phyloP scores from a whole-genome alignment of 2,888 invertebrate species.

The Tetramorium bicarinatum region DNA sequence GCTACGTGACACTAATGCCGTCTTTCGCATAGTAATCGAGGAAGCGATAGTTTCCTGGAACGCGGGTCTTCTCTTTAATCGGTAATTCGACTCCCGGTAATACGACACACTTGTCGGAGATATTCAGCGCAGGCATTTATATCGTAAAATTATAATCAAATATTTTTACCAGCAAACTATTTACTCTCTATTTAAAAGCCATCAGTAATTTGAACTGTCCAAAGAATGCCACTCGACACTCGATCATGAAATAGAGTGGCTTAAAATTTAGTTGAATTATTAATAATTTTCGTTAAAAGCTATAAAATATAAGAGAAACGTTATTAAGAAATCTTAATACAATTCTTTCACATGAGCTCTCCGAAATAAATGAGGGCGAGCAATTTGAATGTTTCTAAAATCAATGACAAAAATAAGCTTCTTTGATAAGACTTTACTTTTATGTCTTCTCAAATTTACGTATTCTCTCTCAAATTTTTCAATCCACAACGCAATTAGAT shows the following conservation, averaged over 20 bases:
- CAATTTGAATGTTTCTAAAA: background rate
- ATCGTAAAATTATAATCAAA: conserved; percentile 14
- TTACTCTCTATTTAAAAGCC: conserved; percentile 1
- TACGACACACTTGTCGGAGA: conserved; percentile 37
- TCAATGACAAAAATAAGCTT: background rate
- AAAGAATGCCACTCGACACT: conserved; percentile 4
- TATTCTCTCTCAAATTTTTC: background rate
- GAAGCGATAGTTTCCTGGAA: conserved; percentile 51
- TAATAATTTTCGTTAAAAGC: background rate
- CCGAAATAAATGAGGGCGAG: background rate
- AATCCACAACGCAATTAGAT: conserved; percentile 16
- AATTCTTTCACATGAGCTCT: background rate
- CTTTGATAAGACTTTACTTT: background rate
- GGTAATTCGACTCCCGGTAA: conserved; percentile 49
- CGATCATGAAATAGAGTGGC: background rate
- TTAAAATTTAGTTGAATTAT: conserved; percentile 7
- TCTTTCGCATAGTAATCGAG: conserved; percentile 52
- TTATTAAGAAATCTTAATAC: background rate
- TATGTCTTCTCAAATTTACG: background rate
- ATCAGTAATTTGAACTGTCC: conserved; percentile 13
- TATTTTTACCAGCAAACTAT: conserved; percentile 14
- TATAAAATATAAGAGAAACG: background rate
- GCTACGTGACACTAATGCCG: conserved; percentile 46
- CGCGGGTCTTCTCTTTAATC: conserved; percentile 61
- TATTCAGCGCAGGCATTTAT: conserved; percentile 32